A percentile compares a stretch with the other conserved stretches of the same genome.
Conservation (phyloP, 2,797 vertebrate species). For the Chaetophractus vellerosus region DNA sequence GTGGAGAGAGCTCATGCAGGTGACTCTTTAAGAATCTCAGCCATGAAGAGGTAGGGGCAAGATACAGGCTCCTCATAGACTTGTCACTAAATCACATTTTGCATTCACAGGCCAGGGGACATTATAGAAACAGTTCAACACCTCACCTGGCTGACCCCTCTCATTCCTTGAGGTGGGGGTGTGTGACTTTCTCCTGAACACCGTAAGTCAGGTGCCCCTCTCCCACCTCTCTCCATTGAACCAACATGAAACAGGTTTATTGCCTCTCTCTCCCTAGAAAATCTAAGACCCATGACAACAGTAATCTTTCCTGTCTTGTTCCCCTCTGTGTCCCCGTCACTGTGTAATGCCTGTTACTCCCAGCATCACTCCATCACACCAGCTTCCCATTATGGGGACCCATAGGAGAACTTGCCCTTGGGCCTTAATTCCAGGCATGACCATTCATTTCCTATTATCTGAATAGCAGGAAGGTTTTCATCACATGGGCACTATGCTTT, state of each 20-base stretch:
- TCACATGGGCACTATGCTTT: background rate
- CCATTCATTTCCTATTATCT: background rate
- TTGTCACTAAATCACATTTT: background rate
- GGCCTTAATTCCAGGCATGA: background rate
- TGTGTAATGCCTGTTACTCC: background rate
- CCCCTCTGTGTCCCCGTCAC: background rate
- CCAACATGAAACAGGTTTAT: accelerated
- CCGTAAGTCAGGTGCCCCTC: background rate
- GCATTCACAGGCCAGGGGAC: background rate
- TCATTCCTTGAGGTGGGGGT: background rate
- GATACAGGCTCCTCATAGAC: background rate
- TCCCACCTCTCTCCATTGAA: background rate
- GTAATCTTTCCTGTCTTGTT: background rate
- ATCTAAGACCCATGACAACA: background rate
- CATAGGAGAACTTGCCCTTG: background rate
- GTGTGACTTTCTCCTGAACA: background rate
- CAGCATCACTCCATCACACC: background rate
- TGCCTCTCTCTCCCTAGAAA: background rate
- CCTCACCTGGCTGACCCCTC: background rate
- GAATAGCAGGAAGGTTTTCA: background rate
- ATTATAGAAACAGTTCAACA: background rate
- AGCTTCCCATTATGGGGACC: background rate
- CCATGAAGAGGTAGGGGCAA: too few species aligned
- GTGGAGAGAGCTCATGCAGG: background rate
- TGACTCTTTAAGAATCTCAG: background rate